Base-by-base conservation (phyloP, 2,888 invertebrate species). In the Dicranocentrus wangi region DNA sequence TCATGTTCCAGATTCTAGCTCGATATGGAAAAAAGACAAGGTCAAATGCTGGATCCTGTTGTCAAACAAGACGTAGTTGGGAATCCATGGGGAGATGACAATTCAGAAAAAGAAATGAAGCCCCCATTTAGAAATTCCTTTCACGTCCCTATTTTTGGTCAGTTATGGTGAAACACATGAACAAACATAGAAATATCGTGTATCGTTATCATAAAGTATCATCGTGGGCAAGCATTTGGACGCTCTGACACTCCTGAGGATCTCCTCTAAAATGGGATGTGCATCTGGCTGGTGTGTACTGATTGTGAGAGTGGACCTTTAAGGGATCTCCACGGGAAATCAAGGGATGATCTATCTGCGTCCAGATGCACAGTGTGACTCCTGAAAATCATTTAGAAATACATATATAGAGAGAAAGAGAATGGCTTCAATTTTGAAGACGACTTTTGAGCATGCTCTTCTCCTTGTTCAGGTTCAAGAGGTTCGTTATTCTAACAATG, bases 281-380 rank as follows among this genome's bases (percentile, higher is more conserved):
- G 55, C 23, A 25, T 47, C 55, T 51, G 51, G n/a, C 8, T 51
- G 17, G 10, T 58, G 5, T 21, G 42, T 39, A 17, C 47, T 28
- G 39, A 70, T 55, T 3, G 39, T 70, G 19, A 42, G n/a, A 39
- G 32, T 70, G 70, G 55, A 42, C 71, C 71, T 61, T 71, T 25
- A 28, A 71, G 25, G 71, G 71, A 47, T 71, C 71, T 60, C 71
- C 61, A 61, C 71, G 43, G 71, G 71, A 71, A 71, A 71, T 71
- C 71, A 60, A 28, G 61, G 55, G 61, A 61, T 43, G 61, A 69
- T 55, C 32, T 17, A 53, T 25, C 42, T 23, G 21, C 23, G 58
- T 70, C 70, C 70, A 61, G 60, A 32, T 71, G 60, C 71, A 71
- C 71, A 71, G 71, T 71, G 71, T 71, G 71, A 71, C 71, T 55